These are phyloP conservation scores for Atta cephalotes DNA, from an alignment of 1,140 invertebrate genomes.

Conservation along the genomic window DNA sequence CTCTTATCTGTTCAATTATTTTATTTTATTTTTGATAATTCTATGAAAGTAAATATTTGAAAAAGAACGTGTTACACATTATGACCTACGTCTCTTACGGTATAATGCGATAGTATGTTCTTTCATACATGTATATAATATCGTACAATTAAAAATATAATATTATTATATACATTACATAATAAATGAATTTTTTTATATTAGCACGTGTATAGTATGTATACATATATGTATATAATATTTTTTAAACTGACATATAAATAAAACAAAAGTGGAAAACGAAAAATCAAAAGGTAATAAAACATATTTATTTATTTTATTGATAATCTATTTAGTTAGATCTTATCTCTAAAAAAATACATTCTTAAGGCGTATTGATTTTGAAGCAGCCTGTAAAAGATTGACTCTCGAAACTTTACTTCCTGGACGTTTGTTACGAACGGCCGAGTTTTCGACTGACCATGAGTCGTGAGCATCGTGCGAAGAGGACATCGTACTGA, in stretches of 20 bases:
- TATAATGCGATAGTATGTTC: too few relatives aligned
- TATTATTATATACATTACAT: background rate
- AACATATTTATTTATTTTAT: background rate
- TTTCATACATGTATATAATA: background rate
- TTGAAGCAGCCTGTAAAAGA: constrained; percentile 22
- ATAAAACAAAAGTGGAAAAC: background rate
- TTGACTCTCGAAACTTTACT: constrained; percentile 26
- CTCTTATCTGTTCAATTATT: background rate
- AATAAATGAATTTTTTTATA: background rate
- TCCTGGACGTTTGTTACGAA: constrained; percentile 32
- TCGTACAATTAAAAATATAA: background rate
- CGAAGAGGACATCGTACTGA: constrained; percentile 10
- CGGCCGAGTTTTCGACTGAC: constrained; percentile 25
- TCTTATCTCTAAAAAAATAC: background rate
- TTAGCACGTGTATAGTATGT: too few relatives aligned
- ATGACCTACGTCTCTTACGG: too few relatives aligned
- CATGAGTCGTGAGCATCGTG: constrained; percentile 5
- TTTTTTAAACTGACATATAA: background rate
- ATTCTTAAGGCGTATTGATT: background rate
- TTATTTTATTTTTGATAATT: background rate
- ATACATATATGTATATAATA: background rate
- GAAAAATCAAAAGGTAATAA: background rate
- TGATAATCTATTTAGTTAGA: too few relatives aligned
- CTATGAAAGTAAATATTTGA: background rate
- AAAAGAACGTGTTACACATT: background rate